These are phyloP conservation scores for Philonicus albiceps DNA, from an alignment of 2,888 invertebrate species.

Conservation along the genomic window DNA sequence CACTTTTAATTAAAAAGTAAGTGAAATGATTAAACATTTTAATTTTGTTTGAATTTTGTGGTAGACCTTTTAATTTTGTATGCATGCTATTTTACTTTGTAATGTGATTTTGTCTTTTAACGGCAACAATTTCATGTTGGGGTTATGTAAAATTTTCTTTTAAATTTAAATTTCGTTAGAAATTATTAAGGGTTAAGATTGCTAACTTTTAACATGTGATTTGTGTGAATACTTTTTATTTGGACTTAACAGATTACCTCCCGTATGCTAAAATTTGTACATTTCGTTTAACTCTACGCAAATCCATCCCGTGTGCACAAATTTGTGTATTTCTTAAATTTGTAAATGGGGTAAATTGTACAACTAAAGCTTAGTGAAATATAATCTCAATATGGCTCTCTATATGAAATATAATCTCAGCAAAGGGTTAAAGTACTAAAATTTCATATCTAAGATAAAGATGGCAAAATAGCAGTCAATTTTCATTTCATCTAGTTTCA, in stretches of 20 bases:
- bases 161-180: background rate
- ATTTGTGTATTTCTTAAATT: too few relatives aligned
- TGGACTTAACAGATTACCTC: background rate
- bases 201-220: background rate
- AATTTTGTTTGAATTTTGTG: background rate
- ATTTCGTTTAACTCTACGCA: too few relatives aligned
- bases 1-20: background rate
- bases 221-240: background rate
- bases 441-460: too few relatives aligned
- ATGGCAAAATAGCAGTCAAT: too few relatives aligned
- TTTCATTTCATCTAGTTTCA: too few relatives aligned
- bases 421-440: too few relatives aligned
- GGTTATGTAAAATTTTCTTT: background rate
- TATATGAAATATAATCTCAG: too few relatives aligned
- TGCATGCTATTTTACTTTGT: background rate
- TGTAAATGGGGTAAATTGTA: too few relatives aligned
- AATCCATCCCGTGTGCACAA: too few relatives aligned
- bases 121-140: background rate
- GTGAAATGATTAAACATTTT: background rate
- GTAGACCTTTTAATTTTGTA: background rate
- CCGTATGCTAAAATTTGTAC: too few relatives aligned
- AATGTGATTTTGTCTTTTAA: background rate
- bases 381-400: too few relatives aligned
- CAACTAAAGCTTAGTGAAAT: too few relatives aligned
- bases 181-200: background rate